Evolutionary conservation across 2,888 invertebrate species (phyloP), one percentile per base, ranked within the genome.

Genomic region (Rhogogaster chlorosoma): DNA sequence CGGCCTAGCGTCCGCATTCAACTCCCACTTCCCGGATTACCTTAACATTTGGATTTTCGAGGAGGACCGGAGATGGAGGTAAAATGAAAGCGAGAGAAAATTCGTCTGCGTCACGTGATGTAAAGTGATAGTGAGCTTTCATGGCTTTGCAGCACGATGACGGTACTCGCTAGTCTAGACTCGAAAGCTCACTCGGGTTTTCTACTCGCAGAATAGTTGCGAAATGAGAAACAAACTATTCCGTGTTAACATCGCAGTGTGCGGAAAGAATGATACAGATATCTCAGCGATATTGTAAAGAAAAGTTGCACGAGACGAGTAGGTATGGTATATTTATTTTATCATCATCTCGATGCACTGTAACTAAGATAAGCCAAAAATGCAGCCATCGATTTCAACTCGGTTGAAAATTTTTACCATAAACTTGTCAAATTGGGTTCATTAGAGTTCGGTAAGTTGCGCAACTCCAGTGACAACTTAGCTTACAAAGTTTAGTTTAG

Each of bases 361-460:
- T 22, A 42, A 3, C n/a, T 42, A 71, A 38, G 2, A 22, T 71
- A 22, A 42, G 22, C 42, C 71, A 10, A 71, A 42, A 49, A 29
- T 5, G 15, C 5, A 45, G 26, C 32, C 77, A 53, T 77, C 77
- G 77, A 77, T 77, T 49, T 77, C 29, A 45, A 57, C 78, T 15
- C 12, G n/a, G 22, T 36, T 38, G 57, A 36, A 22, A 67, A 45
- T 80, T 80, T 49, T 80, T 61, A 80, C 57, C 10, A 80, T 80
- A 32, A 61, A 80, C 78, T 80, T 49, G 78, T 80, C 61, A 80
- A 80, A 80, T 80, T 61, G 78, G 77, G 84, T 61, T 84, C 84
- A 84, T 84, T 84, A 84, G 75, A 84, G 77, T 84, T 45, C 67
- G 36, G 49, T 32, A 84, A 84, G 45, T 77, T 64, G 57, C 32